phyloP scores from a whole-genome alignment of 2,113 vertebrate genomes.

The Bucco capensis region DNA sequence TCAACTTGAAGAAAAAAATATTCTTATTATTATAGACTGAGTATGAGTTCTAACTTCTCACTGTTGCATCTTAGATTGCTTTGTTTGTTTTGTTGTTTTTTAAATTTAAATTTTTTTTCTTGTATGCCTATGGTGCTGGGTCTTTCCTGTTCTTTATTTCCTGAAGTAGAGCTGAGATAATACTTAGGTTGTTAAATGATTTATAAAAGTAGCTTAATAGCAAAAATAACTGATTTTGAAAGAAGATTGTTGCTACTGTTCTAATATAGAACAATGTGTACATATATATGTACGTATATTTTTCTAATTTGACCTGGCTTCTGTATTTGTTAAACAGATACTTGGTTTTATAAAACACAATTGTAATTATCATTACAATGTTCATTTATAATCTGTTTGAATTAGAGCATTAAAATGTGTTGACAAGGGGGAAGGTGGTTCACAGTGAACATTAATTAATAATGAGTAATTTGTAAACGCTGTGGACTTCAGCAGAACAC shows the following conservation, averaged over 20 bases:
- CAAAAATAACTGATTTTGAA: neutral
- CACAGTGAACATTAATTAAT: neutral
- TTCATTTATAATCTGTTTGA: neutral
- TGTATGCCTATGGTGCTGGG: neutral
- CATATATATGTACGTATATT: neutral
- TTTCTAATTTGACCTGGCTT: neutral
- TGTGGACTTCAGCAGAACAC: neutral
- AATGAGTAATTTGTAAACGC: neutral
- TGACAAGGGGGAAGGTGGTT: neutral
- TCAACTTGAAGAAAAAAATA: conserved; percentile 65
- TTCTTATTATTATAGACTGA: conserved; percentile 48
- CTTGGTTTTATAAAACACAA: neutral
- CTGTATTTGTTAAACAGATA: neutral
- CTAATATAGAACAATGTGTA: neutral
- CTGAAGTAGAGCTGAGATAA: neutral
- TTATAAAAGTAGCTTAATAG: neutral
- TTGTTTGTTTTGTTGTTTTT: neutral
- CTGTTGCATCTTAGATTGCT: neutral
- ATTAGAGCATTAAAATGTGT: neutral
- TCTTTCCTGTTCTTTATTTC: conserved; percentile 4
- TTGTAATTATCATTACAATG: neutral
- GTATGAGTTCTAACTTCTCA: conserved; percentile 48
- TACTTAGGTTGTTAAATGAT: neutral
- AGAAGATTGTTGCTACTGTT: neutral
- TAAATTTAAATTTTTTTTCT: conserved; percentile 12